phyloP scores from a whole-genome alignment of 2,888 invertebrate species.

The Drosophila robusta region DNA sequence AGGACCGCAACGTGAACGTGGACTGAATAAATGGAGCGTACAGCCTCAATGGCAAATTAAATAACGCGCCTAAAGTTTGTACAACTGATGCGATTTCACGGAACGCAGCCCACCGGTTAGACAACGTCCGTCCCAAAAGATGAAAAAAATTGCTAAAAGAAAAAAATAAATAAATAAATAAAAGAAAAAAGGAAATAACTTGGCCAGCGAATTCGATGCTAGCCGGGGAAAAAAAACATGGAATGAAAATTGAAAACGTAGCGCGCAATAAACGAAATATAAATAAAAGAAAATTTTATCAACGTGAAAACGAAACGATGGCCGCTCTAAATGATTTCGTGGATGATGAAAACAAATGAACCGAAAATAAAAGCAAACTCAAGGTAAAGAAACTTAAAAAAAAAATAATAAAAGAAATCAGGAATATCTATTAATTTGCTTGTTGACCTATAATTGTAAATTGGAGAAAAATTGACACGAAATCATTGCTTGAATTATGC shows the following conservation, averaged over 20 bases:
- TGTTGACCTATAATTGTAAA: constrained; percentile 19
- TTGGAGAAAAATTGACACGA: constrained; percentile 8
- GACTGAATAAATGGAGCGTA: constrained; percentile 73
- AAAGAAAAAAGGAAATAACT: constrained; percentile 23
- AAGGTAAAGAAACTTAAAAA: constrained; percentile 2
- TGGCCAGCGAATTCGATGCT: constrained; percentile 17
- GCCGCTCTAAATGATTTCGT: constrained; percentile 45
- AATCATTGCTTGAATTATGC: background rate
- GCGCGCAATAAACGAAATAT: constrained; percentile 50
- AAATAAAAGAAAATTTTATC: constrained; percentile 51
- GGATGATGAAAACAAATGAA: constrained; percentile 63
- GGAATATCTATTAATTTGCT: constrained; percentile 16
- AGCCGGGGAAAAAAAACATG: constrained; percentile 22
- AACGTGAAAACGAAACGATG: constrained; percentile 40
- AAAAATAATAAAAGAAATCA: constrained; percentile 5
- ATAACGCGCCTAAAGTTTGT: constrained; percentile 80
- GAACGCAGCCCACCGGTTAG: constrained; percentile 67
- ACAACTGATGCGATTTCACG: constrained; percentile 80
- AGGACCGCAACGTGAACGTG: constrained; percentile 40
- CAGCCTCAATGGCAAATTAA: constrained; percentile 79
- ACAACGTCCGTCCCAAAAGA: constrained; percentile 26
- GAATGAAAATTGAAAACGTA: constrained; percentile 63
- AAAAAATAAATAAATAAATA: constrained; percentile 21
- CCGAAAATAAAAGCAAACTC: constrained; percentile 34
- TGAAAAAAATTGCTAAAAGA: constrained; percentile 32